These are phyloP conservation scores for Coleophora flavipennella DNA, from an alignment of 2,888 invertebrate genomes.

Conservation along the genomic window DNA sequence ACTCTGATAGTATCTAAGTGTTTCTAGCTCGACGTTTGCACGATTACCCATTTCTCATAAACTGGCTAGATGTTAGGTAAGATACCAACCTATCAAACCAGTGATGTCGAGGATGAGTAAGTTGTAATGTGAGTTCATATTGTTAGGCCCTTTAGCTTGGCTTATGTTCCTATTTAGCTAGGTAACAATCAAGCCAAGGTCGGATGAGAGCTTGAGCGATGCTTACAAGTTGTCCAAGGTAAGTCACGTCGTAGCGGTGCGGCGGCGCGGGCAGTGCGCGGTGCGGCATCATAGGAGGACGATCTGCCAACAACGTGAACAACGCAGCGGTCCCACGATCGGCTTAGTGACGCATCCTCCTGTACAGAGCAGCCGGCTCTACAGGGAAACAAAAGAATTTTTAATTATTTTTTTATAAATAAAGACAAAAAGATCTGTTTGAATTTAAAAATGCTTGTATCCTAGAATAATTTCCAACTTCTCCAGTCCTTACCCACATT, in stretches of 20 bases:
- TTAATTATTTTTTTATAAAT: no score
- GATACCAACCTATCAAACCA: no score
- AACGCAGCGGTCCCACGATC: slow-evolving; percentile 15
- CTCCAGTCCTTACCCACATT: no score
- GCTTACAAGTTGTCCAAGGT: slow-evolving; percentile 8
- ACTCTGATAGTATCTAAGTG: background rate
- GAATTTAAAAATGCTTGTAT: no score
- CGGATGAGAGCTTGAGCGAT: slow-evolving; percentile 4
- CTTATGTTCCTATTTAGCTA: slow-evolving; percentile 4
- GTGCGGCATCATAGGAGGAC: slow-evolving; percentile 11
- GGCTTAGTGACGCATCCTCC: slow-evolving; percentile 14
- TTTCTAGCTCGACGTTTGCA: no score
- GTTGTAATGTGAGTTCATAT: background rate
- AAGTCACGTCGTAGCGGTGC: slow-evolving; percentile 7
- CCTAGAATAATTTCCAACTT: no score
- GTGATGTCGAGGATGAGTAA: background rate
- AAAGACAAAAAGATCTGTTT: no score
- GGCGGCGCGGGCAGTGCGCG: slow-evolving; percentile 5
- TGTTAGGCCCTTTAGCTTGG: no score
- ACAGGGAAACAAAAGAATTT: background rate
- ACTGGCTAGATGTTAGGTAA: no score
- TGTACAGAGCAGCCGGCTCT: slow-evolving; percentile 4
- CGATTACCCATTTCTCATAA: no score
- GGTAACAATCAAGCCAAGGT: slow-evolving; percentile 6
- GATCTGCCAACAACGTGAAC: slow-evolving; percentile 9